These are phyloP conservation scores for Ophion slaviceki DNA, from an alignment of 2,888 invertebrate genomes.

Conservation along the genomic window DNA sequence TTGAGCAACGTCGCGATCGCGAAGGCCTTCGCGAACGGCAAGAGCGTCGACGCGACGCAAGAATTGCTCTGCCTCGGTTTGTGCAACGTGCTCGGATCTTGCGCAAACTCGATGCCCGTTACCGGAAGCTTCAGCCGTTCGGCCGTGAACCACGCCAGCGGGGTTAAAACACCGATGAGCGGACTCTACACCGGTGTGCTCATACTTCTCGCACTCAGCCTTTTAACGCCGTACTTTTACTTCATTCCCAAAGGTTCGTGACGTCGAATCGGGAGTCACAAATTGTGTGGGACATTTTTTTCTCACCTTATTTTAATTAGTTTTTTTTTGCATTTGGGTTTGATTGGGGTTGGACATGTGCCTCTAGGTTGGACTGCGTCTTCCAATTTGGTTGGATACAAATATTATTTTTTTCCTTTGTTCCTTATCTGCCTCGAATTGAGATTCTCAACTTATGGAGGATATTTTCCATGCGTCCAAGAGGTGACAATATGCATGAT, in stretches of 20 bases:
- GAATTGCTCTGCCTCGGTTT: conserved; percentile 94
- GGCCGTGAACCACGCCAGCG: conserved; percentile 98
- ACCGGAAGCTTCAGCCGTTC: conserved; percentile 95
- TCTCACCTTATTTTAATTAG: neutral
- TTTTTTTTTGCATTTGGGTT: neutral
- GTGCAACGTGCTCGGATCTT: conserved; percentile 94
- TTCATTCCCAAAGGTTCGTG: conserved; percentile 90
- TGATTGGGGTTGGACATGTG: too few relatives aligned
- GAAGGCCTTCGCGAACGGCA: conserved; percentile 94
- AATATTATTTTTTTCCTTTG: too few relatives aligned
- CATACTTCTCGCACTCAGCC: conserved; percentile 92
- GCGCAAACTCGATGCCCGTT: conserved; percentile 95
- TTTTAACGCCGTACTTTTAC: conserved; percentile 95
- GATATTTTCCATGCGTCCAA: too few relatives aligned
- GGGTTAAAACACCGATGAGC: conserved; percentile 94
- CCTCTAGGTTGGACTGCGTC: too few relatives aligned
- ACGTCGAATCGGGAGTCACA: neutral
- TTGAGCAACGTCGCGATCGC: conserved; percentile 98
- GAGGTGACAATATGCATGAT: too few relatives aligned
- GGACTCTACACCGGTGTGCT: conserved; percentile 93
- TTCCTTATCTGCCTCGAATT: too few relatives aligned
- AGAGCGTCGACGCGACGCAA: conserved; percentile 94
- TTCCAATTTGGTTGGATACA: too few relatives aligned
- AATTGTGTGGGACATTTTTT: too few relatives aligned
- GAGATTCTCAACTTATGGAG: too few relatives aligned